These are phyloP conservation scores for Cydia amplana DNA, from an alignment of 1,140 invertebrate species.

Conservation along the genomic window DNA sequence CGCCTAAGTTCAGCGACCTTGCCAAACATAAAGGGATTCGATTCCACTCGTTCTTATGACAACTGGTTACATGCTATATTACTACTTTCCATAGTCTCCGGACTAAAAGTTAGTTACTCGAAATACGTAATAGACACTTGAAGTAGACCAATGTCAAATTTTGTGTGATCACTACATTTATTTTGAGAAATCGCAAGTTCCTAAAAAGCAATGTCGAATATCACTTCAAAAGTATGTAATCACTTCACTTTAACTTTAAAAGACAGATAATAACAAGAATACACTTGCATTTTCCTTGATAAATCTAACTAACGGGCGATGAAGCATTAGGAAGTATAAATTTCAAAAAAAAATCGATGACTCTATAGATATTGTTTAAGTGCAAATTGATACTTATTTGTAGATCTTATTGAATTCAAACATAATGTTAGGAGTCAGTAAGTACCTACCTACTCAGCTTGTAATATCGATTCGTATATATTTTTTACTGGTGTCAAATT, in stretches of 20 bases:
- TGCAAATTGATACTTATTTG: constrained; percentile 4
- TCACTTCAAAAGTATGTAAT: not conserved
- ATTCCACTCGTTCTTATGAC: not conserved
- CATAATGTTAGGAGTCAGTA: too few relatives aligned
- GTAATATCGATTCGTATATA: too few relatives aligned
- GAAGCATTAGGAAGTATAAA: not conserved
- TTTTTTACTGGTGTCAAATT: too few relatives aligned
- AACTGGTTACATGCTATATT: not conserved
- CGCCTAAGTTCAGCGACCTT: constrained; percentile 51
- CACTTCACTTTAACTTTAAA: not conserved
- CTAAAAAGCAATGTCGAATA: not conserved
- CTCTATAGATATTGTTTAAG: constrained; percentile 16
- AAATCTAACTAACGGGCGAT: not conserved
- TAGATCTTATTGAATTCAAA: not conserved
- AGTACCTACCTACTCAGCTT: too few relatives aligned
- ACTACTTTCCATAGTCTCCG: not conserved
- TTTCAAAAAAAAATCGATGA: constrained; percentile 17
- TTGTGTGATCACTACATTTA: not conserved
- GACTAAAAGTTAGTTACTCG: not conserved
- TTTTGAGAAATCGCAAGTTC: not conserved
- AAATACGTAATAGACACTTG: not conserved
- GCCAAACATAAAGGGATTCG: not conserved
- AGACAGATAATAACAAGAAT: constrained; percentile 12
- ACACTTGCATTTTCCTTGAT: not conserved
- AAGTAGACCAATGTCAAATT: not conserved